phyloP scores from a whole-genome alignment of 2,113 vertebrate genomes.

The Coptodon rendalli region DNA sequence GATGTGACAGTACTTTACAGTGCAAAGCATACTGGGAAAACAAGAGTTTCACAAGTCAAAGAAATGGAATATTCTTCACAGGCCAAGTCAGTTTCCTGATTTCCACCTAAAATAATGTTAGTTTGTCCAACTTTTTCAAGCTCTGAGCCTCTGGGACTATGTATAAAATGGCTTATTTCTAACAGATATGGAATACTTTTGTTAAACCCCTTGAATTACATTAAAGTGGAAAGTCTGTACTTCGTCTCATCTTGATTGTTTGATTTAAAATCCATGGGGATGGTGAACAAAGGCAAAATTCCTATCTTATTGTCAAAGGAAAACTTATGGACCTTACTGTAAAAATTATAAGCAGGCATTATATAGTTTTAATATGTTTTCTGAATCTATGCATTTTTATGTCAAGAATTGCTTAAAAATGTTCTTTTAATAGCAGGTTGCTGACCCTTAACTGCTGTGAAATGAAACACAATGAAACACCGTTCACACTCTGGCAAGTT shows the following conservation, averaged over 20 bases:
- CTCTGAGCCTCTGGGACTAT: background rate
- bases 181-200: background rate
- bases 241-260: background rate
- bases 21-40: background rate
- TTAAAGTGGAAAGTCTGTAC: background rate
- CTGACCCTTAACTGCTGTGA: background rate
- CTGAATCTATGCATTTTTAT: background rate
- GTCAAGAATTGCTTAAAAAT: background rate
- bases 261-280: background rate
- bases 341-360: background rate
- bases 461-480: background rate
- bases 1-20: background rate
- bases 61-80: background rate
- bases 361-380: background rate
- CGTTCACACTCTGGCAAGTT: background rate
- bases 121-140: background rate
- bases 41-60: background rate
- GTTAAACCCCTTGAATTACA: background rate
- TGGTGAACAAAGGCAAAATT: background rate
- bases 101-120: background rate
- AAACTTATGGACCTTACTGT: background rate
- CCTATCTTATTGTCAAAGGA: background rate
- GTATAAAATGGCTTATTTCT: background rate
- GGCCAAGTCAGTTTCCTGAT: background rate
- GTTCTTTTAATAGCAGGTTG: background rate